Evolutionary conservation across 2,888 invertebrate genomes (phyloP).

Genomic region (Miltochrista miniata): DNA sequence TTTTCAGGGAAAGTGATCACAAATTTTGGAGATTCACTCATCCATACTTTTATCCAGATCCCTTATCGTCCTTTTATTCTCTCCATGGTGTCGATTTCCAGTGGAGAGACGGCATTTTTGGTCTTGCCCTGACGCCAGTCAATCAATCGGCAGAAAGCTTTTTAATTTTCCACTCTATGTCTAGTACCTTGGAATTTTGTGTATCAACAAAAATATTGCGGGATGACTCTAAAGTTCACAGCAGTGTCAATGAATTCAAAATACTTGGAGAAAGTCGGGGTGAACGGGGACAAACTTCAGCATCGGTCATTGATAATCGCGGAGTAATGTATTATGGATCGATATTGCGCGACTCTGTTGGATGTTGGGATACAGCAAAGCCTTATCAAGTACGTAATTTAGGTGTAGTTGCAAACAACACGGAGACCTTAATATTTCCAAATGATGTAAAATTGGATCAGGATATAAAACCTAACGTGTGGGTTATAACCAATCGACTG

Average conservation of each 20-base stretch:
- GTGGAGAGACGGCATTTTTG: constrained; percentile 93
- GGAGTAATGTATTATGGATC: constrained; percentile 92
- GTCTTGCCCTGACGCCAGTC: constrained; percentile 86
- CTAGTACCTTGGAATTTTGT: constrained; percentile 90
- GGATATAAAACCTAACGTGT: constrained; percentile 86
- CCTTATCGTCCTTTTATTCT: constrained; percentile 88
- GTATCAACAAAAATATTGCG: constrained; percentile 87
- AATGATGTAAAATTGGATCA: constrained; percentile 92
- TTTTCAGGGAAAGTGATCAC: constrained; percentile 84
- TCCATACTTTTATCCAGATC: constrained; percentile 88
- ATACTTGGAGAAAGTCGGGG: constrained; percentile 82
- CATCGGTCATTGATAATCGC: constrained; percentile 87
- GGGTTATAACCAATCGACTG: constrained; percentile 90
- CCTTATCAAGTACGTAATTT: constrained; percentile 85
- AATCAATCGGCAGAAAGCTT: constrained; percentile 81
- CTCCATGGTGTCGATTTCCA: constrained; percentile 90
- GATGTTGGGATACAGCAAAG: constrained; percentile 91
- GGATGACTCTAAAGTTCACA: constrained; percentile 75
- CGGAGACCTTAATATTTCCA: constrained; percentile 88
- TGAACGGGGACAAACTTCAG: constrained; percentile 87
- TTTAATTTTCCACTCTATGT: constrained; percentile 92
- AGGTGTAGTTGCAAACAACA: constrained; percentile 85
- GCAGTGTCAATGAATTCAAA: constrained; percentile 61
- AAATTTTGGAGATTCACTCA: constrained; percentile 86
- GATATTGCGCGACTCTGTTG: constrained; percentile 89